phyloP scores from a whole-genome alignment of 2,888 invertebrate genomes.

The Aphodius sticticus region DNA sequence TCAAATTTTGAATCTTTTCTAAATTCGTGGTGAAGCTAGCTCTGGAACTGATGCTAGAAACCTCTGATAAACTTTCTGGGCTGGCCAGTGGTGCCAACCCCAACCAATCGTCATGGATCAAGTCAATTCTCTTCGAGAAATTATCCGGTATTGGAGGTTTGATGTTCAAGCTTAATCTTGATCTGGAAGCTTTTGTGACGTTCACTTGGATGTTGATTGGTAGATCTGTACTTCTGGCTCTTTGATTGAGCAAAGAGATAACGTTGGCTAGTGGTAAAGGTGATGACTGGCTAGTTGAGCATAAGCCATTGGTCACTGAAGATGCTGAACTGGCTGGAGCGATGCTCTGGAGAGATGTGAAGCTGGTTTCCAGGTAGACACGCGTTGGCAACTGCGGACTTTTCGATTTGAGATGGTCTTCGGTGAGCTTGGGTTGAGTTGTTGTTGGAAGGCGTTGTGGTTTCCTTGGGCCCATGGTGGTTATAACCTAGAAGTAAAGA shows the following conservation, averaged over 20 bases:
- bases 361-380: conserved; percentile 78
- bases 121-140: conserved; percentile 57
- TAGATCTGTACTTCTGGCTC: conserved; percentile 32
- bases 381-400: conserved; percentile 61
- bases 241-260: conserved; percentile 38
- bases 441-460: conserved; percentile 67
- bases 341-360: conserved; percentile 69
- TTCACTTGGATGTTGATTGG: conserved; percentile 33
- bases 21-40: conserved; percentile 65
- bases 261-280: conserved; percentile 47
- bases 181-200: conserved; percentile 34
- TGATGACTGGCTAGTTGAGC: conserved; percentile 54
- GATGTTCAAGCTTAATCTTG: conserved; percentile 40
- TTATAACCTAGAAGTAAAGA: conserved; percentile 71
- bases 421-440: conserved; percentile 41
- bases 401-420: conserved; percentile 39
- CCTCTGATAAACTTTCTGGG: conserved; percentile 82
- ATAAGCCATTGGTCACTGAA: conserved; percentile 57
- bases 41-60: conserved; percentile 79
- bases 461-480: conserved; percentile 80
- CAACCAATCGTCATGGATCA: conserved; percentile 71
- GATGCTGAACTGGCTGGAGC: conserved; percentile 52
- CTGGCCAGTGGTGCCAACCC: conserved; percentile 81
- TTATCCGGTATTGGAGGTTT: conserved; percentile 33
- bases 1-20: conserved; percentile 44